Base-by-base conservation (phyloP, 2,797 vertebrate species). In the Botia almorhae region DNA sequence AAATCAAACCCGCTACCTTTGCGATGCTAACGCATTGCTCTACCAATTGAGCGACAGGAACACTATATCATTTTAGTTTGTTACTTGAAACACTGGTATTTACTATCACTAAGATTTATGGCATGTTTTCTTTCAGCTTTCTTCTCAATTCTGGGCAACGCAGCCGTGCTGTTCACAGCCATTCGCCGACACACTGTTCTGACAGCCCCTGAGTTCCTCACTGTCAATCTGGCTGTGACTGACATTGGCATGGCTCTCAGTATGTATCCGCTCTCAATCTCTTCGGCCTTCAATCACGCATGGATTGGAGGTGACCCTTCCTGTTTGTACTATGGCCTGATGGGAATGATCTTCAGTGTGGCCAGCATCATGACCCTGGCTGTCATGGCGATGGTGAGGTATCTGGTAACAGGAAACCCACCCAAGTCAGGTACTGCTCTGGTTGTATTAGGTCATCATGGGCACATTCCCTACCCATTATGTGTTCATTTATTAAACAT, bases 191-290 rank as follows among this genome's bases (percentile, higher is more conserved):
- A 81, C 46, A 3, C 63, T 1, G 12, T 55, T n/a, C 88, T 93
- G 21, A 92, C 89, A 85, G 84, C 90, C 33, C 88, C 91, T 0
- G 90, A 92, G 84, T 85, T 92, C n/a, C 89, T 92, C 76, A 89
- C 87, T 0, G 88, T 92, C 21, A 93, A 92, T 78, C 48, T 90
- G 76, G 91, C 91, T 0, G 1, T 91, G 8, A 91, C 90, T 0
- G 91, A 93, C 85, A 87, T 92, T 1, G 89, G 91, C 60, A 92
- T 92, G 91, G 90, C 91, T 23, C 77, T 92, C 81, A 89, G 86
- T 87, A 92, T 92, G 89, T 92, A 91, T 53, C 91, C 91, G 0
- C 86, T 93, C 39, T 91, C 90, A 69, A 88, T 91, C 0, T 72
- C 86, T 19, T 91, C 91, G 0, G 87, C 89, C 14, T 92, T 91